These are phyloP conservation scores for Vireo griseus DNA, from an alignment of 2,797 vertebrate genomes.

Conservation along the genomic window DNA sequence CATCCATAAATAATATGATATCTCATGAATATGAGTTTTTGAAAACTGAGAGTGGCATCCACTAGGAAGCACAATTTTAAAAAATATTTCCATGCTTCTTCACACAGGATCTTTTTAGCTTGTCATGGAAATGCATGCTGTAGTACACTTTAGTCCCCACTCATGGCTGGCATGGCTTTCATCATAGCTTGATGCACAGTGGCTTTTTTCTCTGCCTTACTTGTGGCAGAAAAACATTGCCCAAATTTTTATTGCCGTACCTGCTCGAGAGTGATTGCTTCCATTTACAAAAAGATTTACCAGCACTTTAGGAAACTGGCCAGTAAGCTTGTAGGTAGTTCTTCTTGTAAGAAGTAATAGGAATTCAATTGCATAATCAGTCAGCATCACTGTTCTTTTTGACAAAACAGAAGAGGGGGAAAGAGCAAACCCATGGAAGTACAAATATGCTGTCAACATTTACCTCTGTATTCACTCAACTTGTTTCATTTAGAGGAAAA, in stretches of 20 bases:
- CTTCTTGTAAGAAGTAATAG: background rate
- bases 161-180: slow-evolving; percentile 77
- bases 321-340: background rate
- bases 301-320: background rate
- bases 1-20: slow-evolving; percentile 75
- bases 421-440: background rate
- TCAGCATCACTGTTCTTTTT: background rate
- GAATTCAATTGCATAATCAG: background rate
- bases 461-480: background rate
- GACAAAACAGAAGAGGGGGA: background rate
- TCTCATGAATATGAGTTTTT: slow-evolving; percentile 74
- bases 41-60: slow-evolving; percentile 34
- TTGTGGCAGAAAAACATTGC: slow-evolving; percentile 70
- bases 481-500: background rate
- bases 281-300: background rate
- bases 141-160: slow-evolving; percentile 62
- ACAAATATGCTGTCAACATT: background rate
- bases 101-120: slow-evolving; percentile 10
- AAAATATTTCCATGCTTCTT: slow-evolving; percentile 55
- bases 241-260: slow-evolving; percentile 74
- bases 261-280: slow-evolving; percentile 57
- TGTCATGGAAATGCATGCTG: slow-evolving; percentile 65
- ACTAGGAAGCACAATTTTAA: background rate
- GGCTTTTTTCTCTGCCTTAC: slow-evolving; percentile 71
- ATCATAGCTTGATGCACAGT: slow-evolving; percentile 63